Conservation (phyloP, 2,888 invertebrate genomes). For the Calameuta filiformis region DNA sequence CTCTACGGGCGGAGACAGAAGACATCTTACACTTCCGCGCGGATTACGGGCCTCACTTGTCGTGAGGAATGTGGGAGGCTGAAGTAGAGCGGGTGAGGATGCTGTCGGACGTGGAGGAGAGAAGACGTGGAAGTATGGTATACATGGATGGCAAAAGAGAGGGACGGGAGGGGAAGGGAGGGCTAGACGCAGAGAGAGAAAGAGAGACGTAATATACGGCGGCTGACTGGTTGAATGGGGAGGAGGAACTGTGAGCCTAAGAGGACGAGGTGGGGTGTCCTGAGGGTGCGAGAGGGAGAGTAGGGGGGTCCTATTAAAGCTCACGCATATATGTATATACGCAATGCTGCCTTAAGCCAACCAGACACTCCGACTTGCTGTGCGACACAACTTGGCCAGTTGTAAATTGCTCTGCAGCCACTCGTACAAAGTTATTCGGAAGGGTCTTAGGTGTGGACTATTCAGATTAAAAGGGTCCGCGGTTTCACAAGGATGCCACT, state of each 20-base stretch:
- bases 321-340: not conserved
- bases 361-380: not conserved
- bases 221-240: too few species aligned
- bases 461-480: slow-evolving; percentile 14
- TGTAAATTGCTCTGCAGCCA: slow-evolving; percentile 19
- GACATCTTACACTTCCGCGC: slow-evolving; percentile 23
- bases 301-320: not conserved
- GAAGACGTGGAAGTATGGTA: too few species aligned
- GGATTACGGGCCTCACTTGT: slow-evolving; percentile 22
- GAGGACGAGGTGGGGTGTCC: not conserved
- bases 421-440: slow-evolving; percentile 13
- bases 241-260: not conserved
- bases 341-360: slow-evolving; percentile 10
- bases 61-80: slow-evolving; percentile 12
- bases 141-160: too few species aligned
- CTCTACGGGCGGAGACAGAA: slow-evolving; percentile 15
- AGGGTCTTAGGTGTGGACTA: slow-evolving; percentile 17
- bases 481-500: not conserved
- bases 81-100: not conserved
- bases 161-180: too few species aligned
- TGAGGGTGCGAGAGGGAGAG: not conserved
- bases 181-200: too few species aligned
- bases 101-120: not conserved
- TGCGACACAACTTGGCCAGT: slow-evolving; percentile 18
- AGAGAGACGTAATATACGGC: too few species aligned